Conservation (phyloP, 2,888 invertebrate species). For the Oligia latruncula region DNA sequence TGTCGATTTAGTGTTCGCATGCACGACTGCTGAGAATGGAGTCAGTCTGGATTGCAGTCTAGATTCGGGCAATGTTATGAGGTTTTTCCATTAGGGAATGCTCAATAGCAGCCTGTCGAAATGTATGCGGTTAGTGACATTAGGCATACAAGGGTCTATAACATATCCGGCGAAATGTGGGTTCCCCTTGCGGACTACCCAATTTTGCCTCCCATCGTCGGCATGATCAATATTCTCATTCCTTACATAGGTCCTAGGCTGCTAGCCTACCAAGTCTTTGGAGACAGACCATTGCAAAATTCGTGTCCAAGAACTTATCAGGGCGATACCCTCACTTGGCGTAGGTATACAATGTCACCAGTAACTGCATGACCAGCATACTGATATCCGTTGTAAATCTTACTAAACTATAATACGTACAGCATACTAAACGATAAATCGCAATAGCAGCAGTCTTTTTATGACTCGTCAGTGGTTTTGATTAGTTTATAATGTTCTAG, state of each 20-base stretch:
- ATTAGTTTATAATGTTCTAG: not conserved
- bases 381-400: slow-evolving; percentile 14
- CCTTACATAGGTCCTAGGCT: too few species aligned
- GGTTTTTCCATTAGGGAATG: not conserved
- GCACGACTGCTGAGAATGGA: not conserved
- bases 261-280: too few species aligned
- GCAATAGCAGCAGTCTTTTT: not conserved
- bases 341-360: not conserved
- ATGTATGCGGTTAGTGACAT: too few species aligned
- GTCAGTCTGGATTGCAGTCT: not conserved
- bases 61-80: not conserved
- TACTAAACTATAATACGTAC: not conserved
- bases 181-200: too few species aligned
- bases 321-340: not conserved
- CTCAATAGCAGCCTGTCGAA: too few species aligned
- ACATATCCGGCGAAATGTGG: not conserved
- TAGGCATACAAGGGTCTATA: not conserved
- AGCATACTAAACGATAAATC: not conserved
- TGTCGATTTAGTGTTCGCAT: not conserved
- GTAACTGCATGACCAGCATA: slow-evolving; percentile 24
- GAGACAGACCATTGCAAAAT: not conserved
- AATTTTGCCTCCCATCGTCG: not conserved
- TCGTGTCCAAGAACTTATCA: not conserved
- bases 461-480: not conserved
- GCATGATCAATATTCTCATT: not conserved